Evolutionary conservation across 2,797 vertebrate species (phyloP).

Genomic region (Glyptemys insculpta): DNA sequence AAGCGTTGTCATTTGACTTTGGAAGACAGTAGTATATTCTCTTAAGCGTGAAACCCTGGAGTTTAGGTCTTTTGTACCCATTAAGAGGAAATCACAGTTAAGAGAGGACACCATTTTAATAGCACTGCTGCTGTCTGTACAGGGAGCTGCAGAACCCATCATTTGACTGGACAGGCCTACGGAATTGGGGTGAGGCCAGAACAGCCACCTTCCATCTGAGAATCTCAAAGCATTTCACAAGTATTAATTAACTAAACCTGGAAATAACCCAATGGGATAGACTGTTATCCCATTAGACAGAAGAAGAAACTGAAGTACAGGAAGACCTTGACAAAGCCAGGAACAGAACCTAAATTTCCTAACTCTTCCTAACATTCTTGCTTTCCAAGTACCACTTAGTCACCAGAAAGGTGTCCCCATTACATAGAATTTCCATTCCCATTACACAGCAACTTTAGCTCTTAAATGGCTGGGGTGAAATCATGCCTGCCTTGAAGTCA

Average conservation of each 20-base stretch:
- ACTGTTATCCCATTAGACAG: not conserved
- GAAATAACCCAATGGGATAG: not conserved
- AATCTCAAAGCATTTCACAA: not conserved
- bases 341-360: not conserved
- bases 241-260: not conserved
- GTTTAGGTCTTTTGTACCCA: not conserved
- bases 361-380: not conserved
- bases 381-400: not conserved
- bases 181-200: not conserved
- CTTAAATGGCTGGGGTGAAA: slow-evolving; percentile 12
- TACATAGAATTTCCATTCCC: not conserved
- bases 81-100: not conserved
- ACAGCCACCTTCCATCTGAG: not conserved
- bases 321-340: not conserved
- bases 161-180: not conserved
- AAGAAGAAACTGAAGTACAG: not conserved
- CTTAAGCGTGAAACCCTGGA: not conserved
- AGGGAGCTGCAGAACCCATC: not conserved
- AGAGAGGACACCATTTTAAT: slow-evolving; percentile 1
- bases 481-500: slow-evolving; percentile 28
- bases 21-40: slow-evolving; percentile 19
- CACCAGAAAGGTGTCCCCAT: not conserved
- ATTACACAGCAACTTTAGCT: not conserved
- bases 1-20: not conserved
- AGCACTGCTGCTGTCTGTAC: not conserved